Evolutionary conservation across 2,113 vertebrate genomes (phyloP).

Genomic region (Danio rerio): GRCz12tu NC_133176.1:46559501-46560000

Average conservation of each 20-base stretch:
- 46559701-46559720: not conserved
- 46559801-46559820: conserved; percentile 23
- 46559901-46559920: not conserved
- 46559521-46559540: too few relatives aligned
- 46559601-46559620: too few relatives aligned
- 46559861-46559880: not conserved
- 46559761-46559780: conserved; percentile 12
- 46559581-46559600: too few relatives aligned
- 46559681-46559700: not conserved
- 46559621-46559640: too few relatives aligned
- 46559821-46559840: not conserved
- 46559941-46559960: not conserved
- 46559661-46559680: not conserved
- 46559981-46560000: conserved; percentile 3
- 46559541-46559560: too few relatives aligned
- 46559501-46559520: too few relatives aligned
- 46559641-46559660: too few relatives aligned
- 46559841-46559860: conserved; percentile 24
- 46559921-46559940: not conserved
- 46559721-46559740: conserved; percentile 29
- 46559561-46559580: too few relatives aligned
- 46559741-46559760: conserved; percentile 24
- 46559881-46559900: not conserved
- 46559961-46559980: conserved; percentile 12
- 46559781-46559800: not conserved